phyloP scores from a whole-genome alignment of 2,113 vertebrate species.

The Anarrhichthys ocellatus region DNA sequence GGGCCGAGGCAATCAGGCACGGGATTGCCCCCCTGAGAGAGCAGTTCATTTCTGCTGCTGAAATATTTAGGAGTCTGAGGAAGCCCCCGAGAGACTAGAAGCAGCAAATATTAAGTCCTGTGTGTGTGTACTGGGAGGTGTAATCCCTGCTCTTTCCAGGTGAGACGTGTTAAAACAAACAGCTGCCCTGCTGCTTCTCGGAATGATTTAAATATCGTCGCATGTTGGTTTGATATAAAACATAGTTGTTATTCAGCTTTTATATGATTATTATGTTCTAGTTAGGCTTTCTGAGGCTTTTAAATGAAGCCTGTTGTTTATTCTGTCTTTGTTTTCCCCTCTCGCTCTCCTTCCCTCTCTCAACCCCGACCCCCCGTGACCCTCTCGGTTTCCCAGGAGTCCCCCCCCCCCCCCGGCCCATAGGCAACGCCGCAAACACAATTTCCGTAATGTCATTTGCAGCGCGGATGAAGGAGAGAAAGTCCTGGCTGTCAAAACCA shows the following conservation, averaged over 20 bases:
- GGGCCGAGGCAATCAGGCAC: conserved; percentile 69
- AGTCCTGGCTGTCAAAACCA: conserved; percentile 91
- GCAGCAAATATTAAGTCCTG: conserved; percentile 57
- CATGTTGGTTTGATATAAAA: not conserved
- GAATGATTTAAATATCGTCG: not conserved
- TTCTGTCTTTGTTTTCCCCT: conserved; percentile 14
- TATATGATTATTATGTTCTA: not conserved
- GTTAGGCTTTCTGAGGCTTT: not conserved
- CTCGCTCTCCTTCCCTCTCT: conserved; percentile 27
- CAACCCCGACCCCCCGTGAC: conserved; percentile 86
- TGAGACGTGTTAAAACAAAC: conserved; percentile 22
- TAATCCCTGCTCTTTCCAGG: conserved; percentile 50
- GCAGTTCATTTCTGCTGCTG: conserved; percentile 82
- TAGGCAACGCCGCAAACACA: conserved; percentile 91
- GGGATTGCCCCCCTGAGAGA: conserved; percentile 81
- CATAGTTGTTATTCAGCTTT: not conserved
- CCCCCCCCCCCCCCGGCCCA: conserved; percentile 57
- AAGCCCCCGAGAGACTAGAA: conserved; percentile 64
- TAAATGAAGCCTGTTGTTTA: conserved; percentile 14
- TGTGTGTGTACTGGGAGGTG: conserved; percentile 48
- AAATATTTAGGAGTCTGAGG: conserved; percentile 84
- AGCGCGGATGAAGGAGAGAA: conserved; percentile 88
- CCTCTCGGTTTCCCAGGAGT: conserved; percentile 90
- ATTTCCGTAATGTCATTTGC: conserved; percentile 99
- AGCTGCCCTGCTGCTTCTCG: not conserved